phyloP scores from a whole-genome alignment of 30 jellyfish, hydroid and myxozoan species.

The Aurelia sp. region DNA sequence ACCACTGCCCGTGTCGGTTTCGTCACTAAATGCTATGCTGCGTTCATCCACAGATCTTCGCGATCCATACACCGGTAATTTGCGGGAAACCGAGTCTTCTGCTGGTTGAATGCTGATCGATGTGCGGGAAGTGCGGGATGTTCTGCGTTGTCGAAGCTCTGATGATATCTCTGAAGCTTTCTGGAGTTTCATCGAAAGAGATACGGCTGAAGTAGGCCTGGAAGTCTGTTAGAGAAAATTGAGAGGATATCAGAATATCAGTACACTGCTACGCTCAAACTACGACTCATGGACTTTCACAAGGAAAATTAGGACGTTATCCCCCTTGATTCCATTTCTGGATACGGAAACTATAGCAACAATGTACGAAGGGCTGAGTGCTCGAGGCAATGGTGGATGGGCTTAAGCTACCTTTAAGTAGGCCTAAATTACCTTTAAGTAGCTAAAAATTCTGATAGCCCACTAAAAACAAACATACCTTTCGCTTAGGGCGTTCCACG shows the following conservation, averaged over 20 bases:
- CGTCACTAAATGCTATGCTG: constrained; percentile 67
- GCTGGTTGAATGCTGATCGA: constrained; percentile 52
- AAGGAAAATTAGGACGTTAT: too few relatives aligned
- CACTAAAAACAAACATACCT: not conserved
- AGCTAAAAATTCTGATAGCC: not conserved
- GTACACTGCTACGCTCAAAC: too few relatives aligned
- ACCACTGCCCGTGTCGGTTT: constrained; percentile 74
- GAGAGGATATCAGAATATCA: too few relatives aligned
- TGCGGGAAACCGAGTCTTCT: constrained; percentile 75
- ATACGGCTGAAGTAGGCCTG: constrained; percentile 56
- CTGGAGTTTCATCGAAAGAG: constrained; percentile 64
- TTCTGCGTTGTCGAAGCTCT: constrained; percentile 81
- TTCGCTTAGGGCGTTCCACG: constrained; percentile 52
- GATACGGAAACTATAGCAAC: too few relatives aligned
- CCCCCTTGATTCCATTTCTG: too few relatives aligned
- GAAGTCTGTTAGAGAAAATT: constrained; percentile 3
- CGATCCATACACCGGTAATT: constrained; percentile 79
- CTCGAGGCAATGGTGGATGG: too few relatives aligned
- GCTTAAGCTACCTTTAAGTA: too few relatives aligned
- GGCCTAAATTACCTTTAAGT: too few relatives aligned
- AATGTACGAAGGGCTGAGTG: too few relatives aligned
- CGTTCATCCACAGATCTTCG: constrained; percentile 82
- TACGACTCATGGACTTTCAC: too few relatives aligned
- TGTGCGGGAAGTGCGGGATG: constrained; percentile 7
- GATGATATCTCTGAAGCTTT: constrained; percentile 77